A percentile compares a stretch with the other conserved stretches of the same genome.
phyloP scores from a whole-genome alignment of 2,113 vertebrate genomes.

The Ciconia stormi region DNA sequence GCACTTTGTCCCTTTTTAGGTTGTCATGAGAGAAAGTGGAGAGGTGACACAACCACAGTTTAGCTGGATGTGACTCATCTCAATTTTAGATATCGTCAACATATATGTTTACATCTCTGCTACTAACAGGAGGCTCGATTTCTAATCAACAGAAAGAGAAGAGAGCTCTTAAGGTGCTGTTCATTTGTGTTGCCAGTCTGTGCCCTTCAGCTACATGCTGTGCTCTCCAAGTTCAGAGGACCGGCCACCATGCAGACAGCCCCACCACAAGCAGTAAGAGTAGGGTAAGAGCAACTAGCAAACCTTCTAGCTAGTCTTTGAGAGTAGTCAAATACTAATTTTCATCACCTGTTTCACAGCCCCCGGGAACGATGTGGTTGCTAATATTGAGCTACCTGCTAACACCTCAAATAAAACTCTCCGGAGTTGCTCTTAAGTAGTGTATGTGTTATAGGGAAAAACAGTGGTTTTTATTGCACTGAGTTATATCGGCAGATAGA shows the following conservation, averaged over 20 bases:
- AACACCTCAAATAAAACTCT: not conserved
- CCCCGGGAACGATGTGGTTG: not conserved
- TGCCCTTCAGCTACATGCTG: not conserved
- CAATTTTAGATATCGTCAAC: not conserved
- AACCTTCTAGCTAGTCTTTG: not conserved
- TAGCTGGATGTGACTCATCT: not conserved
- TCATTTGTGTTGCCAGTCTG: not conserved
- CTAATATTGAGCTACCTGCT: not conserved
- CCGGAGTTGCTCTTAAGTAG: not conserved
- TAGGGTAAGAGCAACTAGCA: not conserved
- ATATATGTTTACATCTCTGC: not conserved
- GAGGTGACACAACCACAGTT: not conserved
- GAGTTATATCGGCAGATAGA: not conserved
- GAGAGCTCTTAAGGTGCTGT: not conserved
- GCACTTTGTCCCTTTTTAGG: not conserved
- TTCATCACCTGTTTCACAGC: not conserved
- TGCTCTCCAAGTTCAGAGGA: not conserved
- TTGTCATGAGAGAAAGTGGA: not conserved
- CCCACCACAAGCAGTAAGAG: not conserved
- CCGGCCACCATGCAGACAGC: accelerated
- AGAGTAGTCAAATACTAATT: not conserved
- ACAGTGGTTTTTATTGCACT: not conserved
- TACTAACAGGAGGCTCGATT: not conserved
- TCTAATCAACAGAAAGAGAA: not conserved
- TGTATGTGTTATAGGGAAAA: not conserved